These are phyloP conservation scores for Dichetophora obliterata DNA, from an alignment of 2,888 invertebrate species.

Conservation along the genomic window DNA sequence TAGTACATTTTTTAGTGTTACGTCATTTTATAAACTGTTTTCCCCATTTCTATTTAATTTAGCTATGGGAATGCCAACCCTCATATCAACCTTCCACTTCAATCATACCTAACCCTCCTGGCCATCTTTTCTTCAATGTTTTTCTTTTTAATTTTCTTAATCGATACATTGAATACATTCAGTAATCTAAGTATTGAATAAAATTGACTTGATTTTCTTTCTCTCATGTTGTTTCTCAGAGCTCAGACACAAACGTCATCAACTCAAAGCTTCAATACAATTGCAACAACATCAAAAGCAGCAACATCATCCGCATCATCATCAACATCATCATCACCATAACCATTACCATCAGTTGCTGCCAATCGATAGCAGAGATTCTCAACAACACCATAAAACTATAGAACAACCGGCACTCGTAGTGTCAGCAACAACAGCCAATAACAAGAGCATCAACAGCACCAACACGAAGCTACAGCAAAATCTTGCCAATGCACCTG, in stretches of 20 bases:
- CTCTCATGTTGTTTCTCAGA: constrained; percentile 8
- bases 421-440: constrained; percentile 36
- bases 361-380: not conserved
- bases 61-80: too few relatives aligned
- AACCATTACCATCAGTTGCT: constrained; percentile 35
- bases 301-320: constrained; percentile 37
- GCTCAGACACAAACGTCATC: constrained; percentile 14
- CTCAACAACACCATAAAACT: too few relatives aligned
- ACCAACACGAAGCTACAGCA: constrained; percentile 1
- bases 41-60: too few relatives aligned
- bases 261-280: constrained; percentile 14
- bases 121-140: not conserved
- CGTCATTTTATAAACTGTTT: too few relatives aligned
- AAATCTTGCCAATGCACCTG: not conserved
- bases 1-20: too few relatives aligned
- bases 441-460: constrained; percentile 38
- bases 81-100: too few relatives aligned
- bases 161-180: not conserved
- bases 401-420: not conserved
- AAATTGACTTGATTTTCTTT: not conserved
- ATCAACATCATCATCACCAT: constrained; percentile 32
- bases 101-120: too few relatives aligned
- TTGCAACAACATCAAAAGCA: constrained; percentile 32
- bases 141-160: not conserved
- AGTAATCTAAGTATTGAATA: not conserved